A percentile compares a stretch with the other conserved stretches of the same genome.
These are phyloP conservation scores for Morphnarchus princeps DNA, from an alignment of 2,113 vertebrate genomes.

Conservation along the genomic window DNA sequence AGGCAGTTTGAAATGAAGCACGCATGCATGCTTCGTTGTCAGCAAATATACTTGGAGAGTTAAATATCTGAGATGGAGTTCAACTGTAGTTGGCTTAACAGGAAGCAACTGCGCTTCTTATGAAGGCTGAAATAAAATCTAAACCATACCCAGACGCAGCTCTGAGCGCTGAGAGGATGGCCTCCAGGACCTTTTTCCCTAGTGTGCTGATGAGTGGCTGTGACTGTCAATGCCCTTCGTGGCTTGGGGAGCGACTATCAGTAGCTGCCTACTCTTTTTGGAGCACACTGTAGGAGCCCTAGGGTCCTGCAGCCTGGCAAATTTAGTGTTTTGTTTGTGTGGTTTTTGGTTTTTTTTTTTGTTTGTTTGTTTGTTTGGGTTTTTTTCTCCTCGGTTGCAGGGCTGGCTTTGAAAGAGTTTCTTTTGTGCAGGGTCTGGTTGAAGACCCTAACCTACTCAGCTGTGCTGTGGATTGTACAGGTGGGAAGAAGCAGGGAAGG, in stretches of 20 bases:
- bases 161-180: background rate
- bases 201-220: background rate
- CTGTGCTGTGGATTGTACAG: background rate
- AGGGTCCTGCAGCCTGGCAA: background rate
- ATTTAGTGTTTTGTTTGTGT: background rate
- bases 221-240: background rate
- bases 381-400: background rate
- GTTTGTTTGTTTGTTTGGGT: background rate
- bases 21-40: background rate
- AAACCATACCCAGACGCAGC: conserved; percentile 41
- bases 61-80: conserved; percentile 15
- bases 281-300: background rate
- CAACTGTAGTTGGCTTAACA: conserved; percentile 23
- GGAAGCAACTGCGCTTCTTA: conserved; percentile 57
- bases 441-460: background rate
- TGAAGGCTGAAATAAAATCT: conserved; percentile 34
- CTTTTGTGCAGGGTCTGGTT: background rate
- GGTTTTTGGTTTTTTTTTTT: rapidly evolving
- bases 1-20: conserved; percentile 3
- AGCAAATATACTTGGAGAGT: background rate
- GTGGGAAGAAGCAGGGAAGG: background rate
- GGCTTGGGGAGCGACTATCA: background rate
- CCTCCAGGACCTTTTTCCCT: background rate
- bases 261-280: background rate
- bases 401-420: background rate